Conservation (phyloP, 1,140 invertebrate species). For the Oedothorax gibbosus region DNA sequence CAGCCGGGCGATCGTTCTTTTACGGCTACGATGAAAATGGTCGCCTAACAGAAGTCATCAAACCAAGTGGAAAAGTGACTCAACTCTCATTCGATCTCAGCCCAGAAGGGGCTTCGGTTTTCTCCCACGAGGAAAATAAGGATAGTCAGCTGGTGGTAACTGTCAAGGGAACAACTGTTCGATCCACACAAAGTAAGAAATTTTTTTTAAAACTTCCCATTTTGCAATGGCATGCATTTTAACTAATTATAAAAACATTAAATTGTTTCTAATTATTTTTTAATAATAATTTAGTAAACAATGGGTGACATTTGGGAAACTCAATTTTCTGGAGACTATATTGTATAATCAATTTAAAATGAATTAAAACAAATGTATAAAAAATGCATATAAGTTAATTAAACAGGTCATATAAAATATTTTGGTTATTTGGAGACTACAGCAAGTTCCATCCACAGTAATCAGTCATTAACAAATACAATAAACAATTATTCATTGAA, state of each 20-base stretch:
- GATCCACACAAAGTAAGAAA: conserved; percentile 61
- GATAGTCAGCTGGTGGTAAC: conserved; percentile 66
- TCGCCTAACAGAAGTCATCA: conserved; percentile 87
- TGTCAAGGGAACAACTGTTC: conserved; percentile 86
- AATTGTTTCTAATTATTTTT: not conserved
- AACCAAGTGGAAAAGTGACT: conserved; percentile 90
- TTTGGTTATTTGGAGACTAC: too few relatives aligned
- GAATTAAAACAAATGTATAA: too few relatives aligned
- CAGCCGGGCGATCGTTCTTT: conserved; percentile 89
- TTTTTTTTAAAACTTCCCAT: not conserved
- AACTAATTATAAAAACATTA: not conserved
- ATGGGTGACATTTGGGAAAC: too few relatives aligned
- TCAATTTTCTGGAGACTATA: too few relatives aligned
- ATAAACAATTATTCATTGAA: too few relatives aligned
- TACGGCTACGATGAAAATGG: conserved; percentile 97
- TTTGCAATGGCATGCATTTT: not conserved
- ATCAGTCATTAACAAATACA: too few relatives aligned
- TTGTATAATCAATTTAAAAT: too few relatives aligned
- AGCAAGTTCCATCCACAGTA: too few relatives aligned
- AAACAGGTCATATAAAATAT: too few relatives aligned
- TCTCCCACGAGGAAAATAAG: conserved; percentile 71
- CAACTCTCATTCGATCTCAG: conserved; percentile 87
- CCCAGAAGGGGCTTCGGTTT: conserved; percentile 87
- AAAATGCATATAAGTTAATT: too few relatives aligned
- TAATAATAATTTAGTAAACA: too few relatives aligned